Conservation (phyloP, 2,888 invertebrate species). For the Microdon myrmicae region DNA sequence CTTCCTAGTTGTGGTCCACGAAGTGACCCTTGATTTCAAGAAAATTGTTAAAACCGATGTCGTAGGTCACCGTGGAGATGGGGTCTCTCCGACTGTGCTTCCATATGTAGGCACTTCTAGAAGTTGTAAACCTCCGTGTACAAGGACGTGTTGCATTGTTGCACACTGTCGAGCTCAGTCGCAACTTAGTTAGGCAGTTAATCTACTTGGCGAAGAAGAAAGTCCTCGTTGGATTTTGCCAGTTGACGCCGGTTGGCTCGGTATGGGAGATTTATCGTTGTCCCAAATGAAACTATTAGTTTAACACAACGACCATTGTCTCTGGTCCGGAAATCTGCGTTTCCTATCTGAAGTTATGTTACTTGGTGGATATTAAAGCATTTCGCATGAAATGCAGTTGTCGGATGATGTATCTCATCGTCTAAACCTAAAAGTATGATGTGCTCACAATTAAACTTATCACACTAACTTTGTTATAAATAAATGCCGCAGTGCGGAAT, state of each 20-base stretch:
- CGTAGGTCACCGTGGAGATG: slow-evolving; percentile 49
- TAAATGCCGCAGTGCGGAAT: background rate
- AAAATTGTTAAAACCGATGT: slow-evolving; percentile 48
- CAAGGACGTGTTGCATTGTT: slow-evolving; percentile 36
- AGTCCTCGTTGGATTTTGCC: slow-evolving; percentile 15
- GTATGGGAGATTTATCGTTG: slow-evolving; percentile 42
- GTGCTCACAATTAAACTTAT: no score
- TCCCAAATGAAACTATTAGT: slow-evolving; percentile 38
- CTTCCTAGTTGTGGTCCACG: slow-evolving; percentile 50
- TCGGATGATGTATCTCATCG: no score
- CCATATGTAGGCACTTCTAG: slow-evolving; percentile 15
- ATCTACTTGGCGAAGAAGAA: slow-evolving; percentile 39
- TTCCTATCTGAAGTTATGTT: slow-evolving; percentile 41
- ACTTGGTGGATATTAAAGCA: no score
- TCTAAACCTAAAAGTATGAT: no score
- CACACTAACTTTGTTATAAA: no score
- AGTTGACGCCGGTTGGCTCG: slow-evolving; percentile 27
- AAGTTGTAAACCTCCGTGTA: slow-evolving; percentile 33
- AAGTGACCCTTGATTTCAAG: slow-evolving; percentile 48
- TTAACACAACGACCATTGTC: slow-evolving; percentile 17
- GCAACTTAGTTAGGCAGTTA: slow-evolving; percentile 37
- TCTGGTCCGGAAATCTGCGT: slow-evolving; percentile 24
- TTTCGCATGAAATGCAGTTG: no score
- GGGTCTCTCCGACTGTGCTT: slow-evolving; percentile 28
- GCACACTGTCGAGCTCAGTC: no score